A percentile compares a stretch with the other conserved stretches of the same genome.
phyloP scores from a whole-genome alignment of 2,888 invertebrate genomes.

The Eupithecia inturbata region DNA sequence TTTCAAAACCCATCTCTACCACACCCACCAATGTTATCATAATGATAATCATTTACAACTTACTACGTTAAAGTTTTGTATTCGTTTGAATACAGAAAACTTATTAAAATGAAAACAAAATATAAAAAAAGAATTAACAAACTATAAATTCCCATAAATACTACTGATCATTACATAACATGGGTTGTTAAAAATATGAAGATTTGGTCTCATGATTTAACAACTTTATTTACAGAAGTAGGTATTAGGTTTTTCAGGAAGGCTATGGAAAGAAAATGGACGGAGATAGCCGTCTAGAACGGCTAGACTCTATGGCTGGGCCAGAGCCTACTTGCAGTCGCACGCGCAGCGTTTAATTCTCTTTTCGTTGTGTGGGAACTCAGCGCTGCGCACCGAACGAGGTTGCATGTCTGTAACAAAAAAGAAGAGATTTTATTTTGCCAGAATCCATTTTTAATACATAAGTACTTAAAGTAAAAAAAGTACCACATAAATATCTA shows the following conservation, averaged over 20 bases:
- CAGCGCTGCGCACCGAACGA: conserved; percentile 86
- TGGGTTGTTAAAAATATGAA: conserved; percentile 56
- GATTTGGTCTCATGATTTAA: conserved; percentile 57
- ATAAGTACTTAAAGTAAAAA: too few species aligned
- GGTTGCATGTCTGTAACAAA: conserved; percentile 89
- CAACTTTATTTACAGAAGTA: conserved; percentile 73
- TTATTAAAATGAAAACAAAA: conserved; percentile 52
- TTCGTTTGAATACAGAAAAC: background rate
- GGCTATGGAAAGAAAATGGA: conserved; percentile 57
- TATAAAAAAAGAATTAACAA: conserved; percentile 64
- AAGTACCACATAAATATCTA: too few species aligned
- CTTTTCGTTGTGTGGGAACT: conserved; percentile 84
- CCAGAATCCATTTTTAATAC: background rate
- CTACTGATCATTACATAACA: conserved; percentile 51
- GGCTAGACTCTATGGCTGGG: conserved; percentile 31
- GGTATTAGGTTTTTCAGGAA: conserved; percentile 36
- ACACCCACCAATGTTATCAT: conserved; percentile 5
- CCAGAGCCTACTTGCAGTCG: conserved; percentile 85
- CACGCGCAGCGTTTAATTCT: conserved; percentile 90
- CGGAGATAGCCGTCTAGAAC: conserved; percentile 50
- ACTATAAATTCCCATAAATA: conserved; percentile 60
- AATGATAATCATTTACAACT: conserved; percentile 4
- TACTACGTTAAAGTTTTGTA: background rate
- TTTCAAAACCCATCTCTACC: background rate
- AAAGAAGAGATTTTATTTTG: background rate